Percentiles rank a stretch among this genome's conserved stretches.
Conservation (phyloP, 2,113 vertebrate species). For the Calyptommatus sinebrachiatus region DNA sequence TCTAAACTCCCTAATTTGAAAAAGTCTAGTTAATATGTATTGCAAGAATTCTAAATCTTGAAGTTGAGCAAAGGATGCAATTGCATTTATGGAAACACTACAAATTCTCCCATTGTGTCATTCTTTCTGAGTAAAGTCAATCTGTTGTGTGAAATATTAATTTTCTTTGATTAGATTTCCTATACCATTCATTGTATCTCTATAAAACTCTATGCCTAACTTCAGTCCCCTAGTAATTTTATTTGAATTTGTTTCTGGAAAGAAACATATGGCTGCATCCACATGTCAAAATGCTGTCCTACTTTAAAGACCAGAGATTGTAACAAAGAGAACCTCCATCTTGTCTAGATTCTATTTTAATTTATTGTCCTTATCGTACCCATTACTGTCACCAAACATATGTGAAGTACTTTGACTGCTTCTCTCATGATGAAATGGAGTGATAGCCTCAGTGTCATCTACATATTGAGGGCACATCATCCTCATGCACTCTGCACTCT, state of each 20-base stretch:
- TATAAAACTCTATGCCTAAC: not conserved
- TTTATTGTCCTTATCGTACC: too few relatives aligned
- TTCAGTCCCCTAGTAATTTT: not conserved
- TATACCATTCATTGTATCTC: not conserved
- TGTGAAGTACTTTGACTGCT: too few relatives aligned
- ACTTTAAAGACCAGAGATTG: too few relatives aligned
- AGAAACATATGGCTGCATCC: not conserved
- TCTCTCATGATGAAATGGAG: too few relatives aligned
- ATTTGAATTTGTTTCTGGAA: not conserved
- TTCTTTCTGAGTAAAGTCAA: not conserved
- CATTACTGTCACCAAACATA: too few relatives aligned
- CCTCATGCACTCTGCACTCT: not conserved
- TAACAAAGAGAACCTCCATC: too few relatives aligned
- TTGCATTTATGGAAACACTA: not conserved
- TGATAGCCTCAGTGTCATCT: too few relatives aligned
- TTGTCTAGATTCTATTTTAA: too few relatives aligned
- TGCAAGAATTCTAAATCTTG: not conserved
- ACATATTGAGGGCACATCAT: not conserved
- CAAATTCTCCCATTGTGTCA: not conserved
- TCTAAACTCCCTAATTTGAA: constrained; percentile 24
- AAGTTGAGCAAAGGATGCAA: not conserved
- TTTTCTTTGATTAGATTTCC: not conserved
- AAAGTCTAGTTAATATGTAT: not conserved
- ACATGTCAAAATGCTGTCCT: too few relatives aligned
- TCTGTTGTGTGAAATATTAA: not conserved